A percentile compares a stretch with the other conserved stretches of the same genome.
Conservation (phyloP, 2,113 vertebrate species). For the Engraulis encrasicolus region DNA sequence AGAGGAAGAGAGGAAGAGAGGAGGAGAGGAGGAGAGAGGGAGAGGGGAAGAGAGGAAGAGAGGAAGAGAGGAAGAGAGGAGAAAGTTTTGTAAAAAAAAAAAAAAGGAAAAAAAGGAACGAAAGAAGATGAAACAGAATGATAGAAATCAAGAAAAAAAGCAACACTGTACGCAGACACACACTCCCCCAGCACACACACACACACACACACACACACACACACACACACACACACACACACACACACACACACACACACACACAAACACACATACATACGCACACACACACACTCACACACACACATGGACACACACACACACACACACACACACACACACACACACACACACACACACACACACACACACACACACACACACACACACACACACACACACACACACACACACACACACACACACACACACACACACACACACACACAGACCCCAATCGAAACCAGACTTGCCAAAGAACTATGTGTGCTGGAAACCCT, state of each 20-base stretch:
- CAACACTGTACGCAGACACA: neutral
- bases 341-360: neutral
- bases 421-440: neutral
- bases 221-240: neutral
- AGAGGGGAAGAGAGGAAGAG: neutral
- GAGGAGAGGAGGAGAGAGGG: neutral
- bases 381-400: neutral
- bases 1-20: neutral
- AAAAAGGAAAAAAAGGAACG: neutral
- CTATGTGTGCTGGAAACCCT: neutral
- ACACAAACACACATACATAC: neutral
- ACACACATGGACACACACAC: too few relatives aligned
- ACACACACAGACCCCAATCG: neutral
- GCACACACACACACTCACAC: too few relatives aligned
- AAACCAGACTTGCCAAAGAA: neutral
- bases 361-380: neutral
- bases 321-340: neutral
- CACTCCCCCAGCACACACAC: neutral
- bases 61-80: neutral
- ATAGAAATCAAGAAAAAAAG: neutral
- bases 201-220: neutral
- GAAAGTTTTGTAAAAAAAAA: neutral
- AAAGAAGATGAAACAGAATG: neutral
- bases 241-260: neutral
- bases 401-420: neutral